A percentile compares a stretch with the other conserved stretches of the same genome.
phyloP scores from a whole-genome alignment of 2,797 vertebrate genomes.

The Danio aesculapii region DNA sequence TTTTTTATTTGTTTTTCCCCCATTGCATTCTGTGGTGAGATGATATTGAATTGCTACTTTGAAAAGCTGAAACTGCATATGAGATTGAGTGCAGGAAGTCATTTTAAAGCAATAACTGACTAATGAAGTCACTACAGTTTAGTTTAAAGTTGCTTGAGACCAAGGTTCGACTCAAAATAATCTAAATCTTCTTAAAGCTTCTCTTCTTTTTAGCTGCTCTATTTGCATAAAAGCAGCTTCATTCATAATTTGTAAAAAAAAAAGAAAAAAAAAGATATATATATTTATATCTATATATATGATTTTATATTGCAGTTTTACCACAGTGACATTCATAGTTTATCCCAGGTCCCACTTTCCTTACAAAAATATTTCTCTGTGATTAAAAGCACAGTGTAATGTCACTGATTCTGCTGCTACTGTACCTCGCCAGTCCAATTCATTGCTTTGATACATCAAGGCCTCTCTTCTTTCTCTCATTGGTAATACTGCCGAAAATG shows the following conservation, averaged over 20 bases:
- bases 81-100: slow-evolving; percentile 35
- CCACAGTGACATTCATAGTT: slow-evolving; percentile 30
- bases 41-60: slow-evolving; percentile 56
- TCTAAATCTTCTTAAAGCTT: slow-evolving; percentile 21
- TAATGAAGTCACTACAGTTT: slow-evolving; percentile 4
- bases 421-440: slow-evolving; percentile 40
- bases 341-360: slow-evolving; percentile 35
- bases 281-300: neutral
- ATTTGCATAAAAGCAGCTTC: slow-evolving; percentile 20
- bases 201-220: slow-evolving; percentile 14
- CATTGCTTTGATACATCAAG: slow-evolving; percentile 53
- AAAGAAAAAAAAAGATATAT: neutral
- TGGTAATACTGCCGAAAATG: slow-evolving; percentile 68
- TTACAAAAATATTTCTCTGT: slow-evolving; percentile 54
- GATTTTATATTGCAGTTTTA: slow-evolving; percentile 28
- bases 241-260: neutral
- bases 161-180: slow-evolving; percentile 15
- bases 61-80: slow-evolving; percentile 46
- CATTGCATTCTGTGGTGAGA: slow-evolving; percentile 59
- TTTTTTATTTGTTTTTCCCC: slow-evolving; percentile 39
- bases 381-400: slow-evolving; percentile 79
- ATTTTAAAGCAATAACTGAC: slow-evolving; percentile 19
- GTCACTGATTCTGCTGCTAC: slow-evolving; percentile 70
- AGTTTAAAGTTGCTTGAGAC: slow-evolving; percentile 26
- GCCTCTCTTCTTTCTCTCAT: slow-evolving; percentile 45